Conservation (phyloP, 2,113 vertebrate genomes). For the Tupaia tana region DNA sequence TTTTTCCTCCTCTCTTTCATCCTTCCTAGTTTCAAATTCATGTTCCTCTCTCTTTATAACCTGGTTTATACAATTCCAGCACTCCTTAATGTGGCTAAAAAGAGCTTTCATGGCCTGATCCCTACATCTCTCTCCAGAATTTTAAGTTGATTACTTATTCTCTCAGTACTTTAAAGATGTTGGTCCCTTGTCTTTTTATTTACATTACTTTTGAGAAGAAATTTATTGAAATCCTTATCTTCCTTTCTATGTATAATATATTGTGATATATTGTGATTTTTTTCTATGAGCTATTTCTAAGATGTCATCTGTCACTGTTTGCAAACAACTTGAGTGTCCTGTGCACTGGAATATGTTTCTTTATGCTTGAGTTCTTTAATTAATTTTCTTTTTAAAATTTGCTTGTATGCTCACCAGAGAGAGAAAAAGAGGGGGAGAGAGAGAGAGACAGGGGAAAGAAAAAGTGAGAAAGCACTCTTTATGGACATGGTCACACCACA, state of each 20-base stretch:
- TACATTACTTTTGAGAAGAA: neutral
- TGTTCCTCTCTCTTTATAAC: neutral
- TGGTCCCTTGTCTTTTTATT: neutral
- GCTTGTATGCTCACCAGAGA: too few relatives aligned
- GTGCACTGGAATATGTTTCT: neutral
- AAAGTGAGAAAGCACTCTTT: too few relatives aligned
- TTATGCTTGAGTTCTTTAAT: neutral
- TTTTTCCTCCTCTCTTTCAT: neutral
- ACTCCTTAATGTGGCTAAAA: neutral
- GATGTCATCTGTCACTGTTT: neutral
- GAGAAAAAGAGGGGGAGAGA: too few relatives aligned
- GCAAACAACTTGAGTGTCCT: neutral
- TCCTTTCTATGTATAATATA: neutral
- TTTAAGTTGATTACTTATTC: neutral
- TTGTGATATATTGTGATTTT: too few relatives aligned
- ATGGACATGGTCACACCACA: too few relatives aligned
- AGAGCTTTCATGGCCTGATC: neutral
- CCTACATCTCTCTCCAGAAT: neutral
- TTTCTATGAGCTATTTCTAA: neutral
- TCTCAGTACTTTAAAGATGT: neutral
- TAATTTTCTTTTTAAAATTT: too few relatives aligned
- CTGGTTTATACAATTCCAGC: neutral
- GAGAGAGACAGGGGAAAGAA: too few relatives aligned
- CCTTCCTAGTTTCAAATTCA: slow-evolving; percentile 25
- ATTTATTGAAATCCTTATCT: neutral